These are phyloP conservation scores for Parauchenoglanis punctatus DNA, from an alignment of 2,797 vertebrate genomes.

Conservation along the genomic window DNA sequence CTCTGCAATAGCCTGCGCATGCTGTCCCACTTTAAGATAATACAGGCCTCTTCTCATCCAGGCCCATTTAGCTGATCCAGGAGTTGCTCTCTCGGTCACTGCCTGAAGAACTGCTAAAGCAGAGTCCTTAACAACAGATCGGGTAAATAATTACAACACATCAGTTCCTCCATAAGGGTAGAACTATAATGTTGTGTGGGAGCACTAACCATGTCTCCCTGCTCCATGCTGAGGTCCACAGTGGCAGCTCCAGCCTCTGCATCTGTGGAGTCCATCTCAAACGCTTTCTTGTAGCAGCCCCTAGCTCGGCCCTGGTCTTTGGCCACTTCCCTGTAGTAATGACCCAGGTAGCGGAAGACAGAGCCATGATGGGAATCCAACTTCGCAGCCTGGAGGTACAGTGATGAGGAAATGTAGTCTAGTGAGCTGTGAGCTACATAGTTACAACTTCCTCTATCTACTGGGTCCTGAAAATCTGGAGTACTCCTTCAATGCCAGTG, in stretches of 20 bases:
- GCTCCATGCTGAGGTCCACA: constrained; percentile 89
- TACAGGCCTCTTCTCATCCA: constrained; percentile 94
- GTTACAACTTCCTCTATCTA: neutral
- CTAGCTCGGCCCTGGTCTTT: constrained; percentile 85
- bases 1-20: constrained; percentile 88
- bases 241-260: constrained; percentile 86
- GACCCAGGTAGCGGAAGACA: constrained; percentile 88
- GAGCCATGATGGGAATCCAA: constrained; percentile 83
- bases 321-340: constrained; percentile 86
- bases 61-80: constrained; percentile 95
- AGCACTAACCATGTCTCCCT: constrained; percentile 84
- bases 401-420: neutral
- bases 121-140: constrained; percentile 74
- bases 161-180: neutral
- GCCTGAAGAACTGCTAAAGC: constrained; percentile 85
- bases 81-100: constrained; percentile 84
- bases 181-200: neutral
- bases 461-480: neutral
- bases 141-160: neutral
- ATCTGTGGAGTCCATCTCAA: constrained; percentile 85
- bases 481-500: neutral
- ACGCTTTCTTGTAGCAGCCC: constrained; percentile 94
- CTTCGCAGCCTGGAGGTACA: constrained; percentile 84
- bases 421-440: no score
- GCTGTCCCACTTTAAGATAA: constrained; percentile 84